Percentiles rank a stretch among this genome's conserved stretches.
These are phyloP conservation scores for Whitmania pigra DNA, from an alignment of 1,140 invertebrate species.

Conservation along the genomic window DNA sequence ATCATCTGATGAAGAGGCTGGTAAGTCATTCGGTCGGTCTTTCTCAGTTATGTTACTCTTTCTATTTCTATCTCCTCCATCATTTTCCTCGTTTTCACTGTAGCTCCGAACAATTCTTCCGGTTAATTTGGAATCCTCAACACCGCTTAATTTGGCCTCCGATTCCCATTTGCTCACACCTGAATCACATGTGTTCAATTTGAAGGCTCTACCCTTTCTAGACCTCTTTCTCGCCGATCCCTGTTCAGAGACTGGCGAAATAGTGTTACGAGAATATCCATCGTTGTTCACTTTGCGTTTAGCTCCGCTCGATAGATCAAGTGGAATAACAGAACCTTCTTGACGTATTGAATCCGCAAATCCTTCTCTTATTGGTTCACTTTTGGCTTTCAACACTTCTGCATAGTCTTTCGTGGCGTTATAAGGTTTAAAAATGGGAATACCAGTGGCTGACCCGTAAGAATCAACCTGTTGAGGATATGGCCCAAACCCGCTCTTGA, in stretches of 20 bases:
- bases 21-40: no score
- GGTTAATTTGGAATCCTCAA: neutral
- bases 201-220: slow-evolving; percentile 65
- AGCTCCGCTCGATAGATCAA: neutral
- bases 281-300: neutral
- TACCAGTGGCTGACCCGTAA: no score
- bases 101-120: no score
- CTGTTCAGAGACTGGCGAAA: slow-evolving; percentile 2
- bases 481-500: neutral
- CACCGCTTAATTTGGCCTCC: neutral
- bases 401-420: neutral
- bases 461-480: no score
- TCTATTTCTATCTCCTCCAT: no score
- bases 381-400: neutral
- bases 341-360: neutral
- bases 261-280: slow-evolving; percentile 18
- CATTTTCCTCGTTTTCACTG: no score
- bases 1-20: no score
- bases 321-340: neutral
- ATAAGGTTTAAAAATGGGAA: neutral
- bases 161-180: neutral
- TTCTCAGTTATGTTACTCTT: no score
- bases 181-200: slow-evolving; percentile 49
- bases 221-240: slow-evolving; percentile 48
- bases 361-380: neutral